Base-by-base conservation (phyloP, 2,888 invertebrate species). In the Drosophila subsilvestris region DNA sequence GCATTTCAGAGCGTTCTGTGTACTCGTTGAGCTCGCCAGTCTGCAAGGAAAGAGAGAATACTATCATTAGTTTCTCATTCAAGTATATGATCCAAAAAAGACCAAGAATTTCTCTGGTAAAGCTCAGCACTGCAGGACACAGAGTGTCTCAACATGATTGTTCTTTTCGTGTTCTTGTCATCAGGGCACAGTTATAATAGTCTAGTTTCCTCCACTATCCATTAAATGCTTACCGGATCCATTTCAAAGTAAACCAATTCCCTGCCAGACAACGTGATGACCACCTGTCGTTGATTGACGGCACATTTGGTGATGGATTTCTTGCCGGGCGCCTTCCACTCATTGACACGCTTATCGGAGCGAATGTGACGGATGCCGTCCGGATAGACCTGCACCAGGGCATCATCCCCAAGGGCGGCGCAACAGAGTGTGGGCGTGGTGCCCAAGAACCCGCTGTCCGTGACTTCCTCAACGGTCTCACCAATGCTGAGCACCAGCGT, bases 381-480 rank as follows among this genome's bases (percentile, higher is more conserved):
- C 0, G 99, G 99, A 92, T 99, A 99, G 14, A 99, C 98, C 94
- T 99, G 99, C 1, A 99, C 98, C 25, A 99, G 93, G 1, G 99
- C 98, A 93, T 99, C 99, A 90, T 98, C 99, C 61, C 99, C 99
- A 29, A 99, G 94, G 42, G 99, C 97, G 10, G 98, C 98, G 93
- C 99, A 99, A 75, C 98, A 97, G n/a, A 99, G 93, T 0, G 99
- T 99, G 0, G 99, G 99, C 0, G 99, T 99, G 0, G 99, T 99
- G 69, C 99, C 99, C 88, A 99, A 94, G 92, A 99, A 99, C 49
- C 99, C 99, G 74, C 99, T 99, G 93, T 99, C 99, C 0, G 99
- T 98, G 25, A 99, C 99, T 95, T 99, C 99, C 93, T 99, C 99
- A n/a, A 99, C 99, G 14, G 99, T 99, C 93, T 99, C 99, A 81